Percentiles rank a stretch among this genome's conserved stretches.
Evolutionary conservation across 2,888 invertebrate genomes (phyloP).

Genomic region (Himalopsyche kuldschensis): DNA sequence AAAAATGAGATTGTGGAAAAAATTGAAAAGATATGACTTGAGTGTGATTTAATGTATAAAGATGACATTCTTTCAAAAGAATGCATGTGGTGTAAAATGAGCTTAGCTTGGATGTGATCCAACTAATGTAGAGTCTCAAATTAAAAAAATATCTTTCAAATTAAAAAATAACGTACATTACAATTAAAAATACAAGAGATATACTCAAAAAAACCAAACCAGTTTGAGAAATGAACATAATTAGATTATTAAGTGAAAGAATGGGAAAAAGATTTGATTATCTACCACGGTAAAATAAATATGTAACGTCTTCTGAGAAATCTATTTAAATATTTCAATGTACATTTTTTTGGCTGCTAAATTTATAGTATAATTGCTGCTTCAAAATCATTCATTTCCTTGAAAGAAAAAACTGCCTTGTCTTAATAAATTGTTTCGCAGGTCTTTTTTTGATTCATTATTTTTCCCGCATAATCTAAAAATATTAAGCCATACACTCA

Average conservation of each 20-base stretch:
- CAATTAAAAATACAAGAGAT: no score
- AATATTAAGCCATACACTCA: background rate
- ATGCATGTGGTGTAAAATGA: no score
- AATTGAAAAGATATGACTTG: no score
- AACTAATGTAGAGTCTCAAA: no score
- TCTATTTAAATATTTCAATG: background rate
- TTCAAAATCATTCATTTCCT: background rate
- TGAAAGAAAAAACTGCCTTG: background rate
- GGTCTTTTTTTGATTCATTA: background rate
- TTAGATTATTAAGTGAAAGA: background rate
- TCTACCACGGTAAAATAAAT: background rate
- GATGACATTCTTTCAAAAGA: no score
- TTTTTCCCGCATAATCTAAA: background rate
- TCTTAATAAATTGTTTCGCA: background rate
- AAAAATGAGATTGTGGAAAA: no score
- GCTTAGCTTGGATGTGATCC: no score
- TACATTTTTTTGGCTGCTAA: background rate
- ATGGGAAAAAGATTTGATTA: background rate
- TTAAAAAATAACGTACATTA: no score
- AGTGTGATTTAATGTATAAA: no score
- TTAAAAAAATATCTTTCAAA: no score
- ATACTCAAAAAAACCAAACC: no score
- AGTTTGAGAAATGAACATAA: background rate
- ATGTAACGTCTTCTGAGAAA: background rate
- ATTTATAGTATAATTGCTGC: background rate